phyloP scores from a whole-genome alignment of 2,797 vertebrate species.

The Allobates femoralis region DNA sequence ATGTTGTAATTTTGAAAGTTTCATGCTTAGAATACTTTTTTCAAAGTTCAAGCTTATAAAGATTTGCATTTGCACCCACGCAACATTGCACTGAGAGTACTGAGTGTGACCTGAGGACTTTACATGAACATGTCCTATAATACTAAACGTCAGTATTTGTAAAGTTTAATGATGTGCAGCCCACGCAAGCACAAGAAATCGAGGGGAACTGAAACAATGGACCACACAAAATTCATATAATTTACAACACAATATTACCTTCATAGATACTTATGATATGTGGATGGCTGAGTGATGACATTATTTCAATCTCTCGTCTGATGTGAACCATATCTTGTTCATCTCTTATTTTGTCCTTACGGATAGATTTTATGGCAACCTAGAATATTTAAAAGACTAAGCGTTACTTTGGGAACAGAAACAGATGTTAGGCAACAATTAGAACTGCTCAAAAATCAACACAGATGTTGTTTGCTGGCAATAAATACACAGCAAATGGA shows the following conservation, averaged over 20 bases:
- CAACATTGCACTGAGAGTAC: background rate
- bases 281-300: slow-evolving; percentile 89
- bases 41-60: background rate
- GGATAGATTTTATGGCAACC: slow-evolving; percentile 92
- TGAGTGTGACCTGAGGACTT: slow-evolving; percentile 1
- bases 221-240: slow-evolving; percentile 51
- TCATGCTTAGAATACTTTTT: background rate
- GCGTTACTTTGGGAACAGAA: slow-evolving; percentile 76
- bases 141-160: slow-evolving; percentile 31
- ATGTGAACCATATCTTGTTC: slow-evolving; percentile 89
- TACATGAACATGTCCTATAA: slow-evolving; percentile 18
- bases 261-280: slow-evolving; percentile 93
- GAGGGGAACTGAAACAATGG: background rate
- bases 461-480: slow-evolving; percentile 77
- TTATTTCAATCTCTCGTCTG: slow-evolving; percentile 90
- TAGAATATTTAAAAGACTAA: slow-evolving; percentile 82
- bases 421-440: slow-evolving; percentile 75
- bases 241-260: slow-evolving; percentile 74
- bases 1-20: background rate
- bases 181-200: slow-evolving; percentile 36
- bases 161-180: slow-evolving; percentile 18
- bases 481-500: slow-evolving; percentile 19
- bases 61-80: background rate
- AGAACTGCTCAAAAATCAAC: slow-evolving; percentile 75
- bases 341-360: slow-evolving; percentile 92